Conservation (phyloP, 37 sponge, comb jelly and placozoan genomes). For the Axinella damicornis region DNA sequence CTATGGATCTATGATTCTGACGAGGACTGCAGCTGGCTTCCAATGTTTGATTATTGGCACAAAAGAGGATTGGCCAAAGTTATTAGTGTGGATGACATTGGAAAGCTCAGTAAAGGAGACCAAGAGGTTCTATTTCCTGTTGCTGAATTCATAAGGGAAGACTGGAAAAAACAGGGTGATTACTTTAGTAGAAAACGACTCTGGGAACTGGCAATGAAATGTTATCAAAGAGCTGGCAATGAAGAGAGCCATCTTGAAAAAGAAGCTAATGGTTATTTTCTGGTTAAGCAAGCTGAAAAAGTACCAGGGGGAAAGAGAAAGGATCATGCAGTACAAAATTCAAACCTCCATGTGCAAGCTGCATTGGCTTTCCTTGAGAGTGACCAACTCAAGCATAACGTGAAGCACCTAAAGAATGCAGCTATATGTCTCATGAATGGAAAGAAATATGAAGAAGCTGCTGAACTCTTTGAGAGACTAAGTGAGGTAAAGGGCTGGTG, state of each 20-base stretch:
- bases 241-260: neutral
- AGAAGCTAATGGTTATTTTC: conserved; percentile 35
- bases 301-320: neutral
- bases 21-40: conserved; percentile 12
- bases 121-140: conserved; percentile 6
- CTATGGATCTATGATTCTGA: conserved; percentile 79
- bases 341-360: conserved; percentile 18
- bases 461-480: conserved; percentile 4
- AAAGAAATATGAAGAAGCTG: conserved; percentile 9
- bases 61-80: neutral
- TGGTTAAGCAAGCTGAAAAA: conserved; percentile 12
- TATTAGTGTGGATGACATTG: conserved; percentile 11
- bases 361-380: conserved; percentile 27
- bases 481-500: neutral
- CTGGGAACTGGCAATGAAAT: conserved; percentile 65
- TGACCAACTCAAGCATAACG: neutral
- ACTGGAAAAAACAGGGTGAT: conserved; percentile 81
- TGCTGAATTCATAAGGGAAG: conserved; percentile 33
- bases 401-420: conserved; percentile 28
- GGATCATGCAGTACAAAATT: neutral
- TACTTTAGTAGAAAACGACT: conserved; percentile 42
- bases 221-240: conserved; percentile 56
- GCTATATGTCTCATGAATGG: conserved; percentile 49
- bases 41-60: conserved; percentile 30
- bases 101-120: neutral